A percentile compares a stretch with the other conserved stretches of the same genome.
These are phyloP conservation scores for Meteorus cinctellus DNA, from an alignment of 2,888 invertebrate species.

Conservation along the genomic window DNA sequence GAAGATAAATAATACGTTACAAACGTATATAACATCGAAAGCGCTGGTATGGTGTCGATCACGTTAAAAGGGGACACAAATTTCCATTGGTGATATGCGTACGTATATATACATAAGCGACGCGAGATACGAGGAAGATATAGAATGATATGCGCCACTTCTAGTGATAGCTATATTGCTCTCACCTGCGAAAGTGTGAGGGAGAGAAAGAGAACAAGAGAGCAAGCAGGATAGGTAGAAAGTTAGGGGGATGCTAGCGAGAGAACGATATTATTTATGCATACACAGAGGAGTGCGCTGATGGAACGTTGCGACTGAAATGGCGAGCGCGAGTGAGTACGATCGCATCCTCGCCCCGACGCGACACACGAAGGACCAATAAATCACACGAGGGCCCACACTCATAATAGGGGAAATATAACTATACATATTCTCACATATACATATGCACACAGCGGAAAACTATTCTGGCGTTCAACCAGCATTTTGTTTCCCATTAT, in stretches of 20 bases:
- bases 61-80: slow-evolving; percentile 51
- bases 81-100: slow-evolving; percentile 56
- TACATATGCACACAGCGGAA: slow-evolving; percentile 1
- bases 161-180: slow-evolving; percentile 5
- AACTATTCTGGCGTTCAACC: slow-evolving; percentile 38
- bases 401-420: neutral
- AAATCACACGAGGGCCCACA: slow-evolving; percentile 38
- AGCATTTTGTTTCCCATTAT: slow-evolving; percentile 45
- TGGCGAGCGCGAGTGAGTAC: slow-evolving; percentile 28
- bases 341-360: slow-evolving; percentile 25
- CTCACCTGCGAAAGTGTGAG: slow-evolving; percentile 2
- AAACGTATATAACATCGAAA: neutral
- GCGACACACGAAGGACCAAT: slow-evolving; percentile 43
- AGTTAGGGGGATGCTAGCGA: slow-evolving; percentile 13
- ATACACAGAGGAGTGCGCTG: slow-evolving; percentile 43
- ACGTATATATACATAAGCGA: slow-evolving; percentile 20
- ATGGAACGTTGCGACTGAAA: slow-evolving; percentile 45
- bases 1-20: neutral
- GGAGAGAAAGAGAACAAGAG: slow-evolving; percentile 38
- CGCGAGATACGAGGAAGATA: neutral
- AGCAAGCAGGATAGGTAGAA: neutral
- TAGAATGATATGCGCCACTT: slow-evolving; percentile 16
- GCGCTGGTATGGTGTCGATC: slow-evolving; percentile 39
- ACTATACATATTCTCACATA: slow-evolving; percentile 5
- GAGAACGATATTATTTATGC: slow-evolving; percentile 45